Evolutionary conservation across 2,888 invertebrate species (phyloP), one percentile per base, ranked within the genome.

Genomic region (Cremastinae sp.): DNA sequence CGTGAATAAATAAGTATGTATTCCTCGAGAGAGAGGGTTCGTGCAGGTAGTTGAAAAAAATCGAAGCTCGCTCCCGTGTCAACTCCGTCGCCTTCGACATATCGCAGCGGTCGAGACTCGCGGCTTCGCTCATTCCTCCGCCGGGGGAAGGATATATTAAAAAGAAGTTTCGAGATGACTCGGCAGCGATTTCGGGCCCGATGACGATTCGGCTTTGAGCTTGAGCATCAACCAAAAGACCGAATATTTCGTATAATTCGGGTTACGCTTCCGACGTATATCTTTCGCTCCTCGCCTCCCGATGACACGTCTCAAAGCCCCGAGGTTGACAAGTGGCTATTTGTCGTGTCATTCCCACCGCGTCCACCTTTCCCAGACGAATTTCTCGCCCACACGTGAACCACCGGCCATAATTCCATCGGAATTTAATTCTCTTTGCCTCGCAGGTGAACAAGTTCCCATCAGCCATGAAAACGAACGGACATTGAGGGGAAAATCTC

Each of bases 81-180:
- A 84, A 83, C 85, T 78, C 83, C 79, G 73, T 83, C 83, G 81
- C 79, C 82, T 82, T 83, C 82, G 83, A 83, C 84, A 79, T 81
- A 74, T 81, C 79, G 80, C 75, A 77, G 80, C n/a, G n/a, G n/a
- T n/a, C n/a, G n/a, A n/a, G n/a, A 79, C 81, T 80, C 80, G 79
- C 81, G 43, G 58, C 65, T 73, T 47, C 10, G 4, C 22, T 28
- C 53, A 51, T 14, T 36, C 20, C 38, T 34, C 38, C 61, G 49
- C 20, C 49, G n/a, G 14, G 14, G 62, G 28, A 41, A 14, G 71
- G 78, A 78, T 83, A 85, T 86, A 88, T 89, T 88, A 88, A 89
- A 89, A 87, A 86, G 85, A 84, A 85, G 84, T 88, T 87, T 85
- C 84, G 84, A 41, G 84, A 88, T 88, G 87, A 88, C 87, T 85